Evolutionary conservation across 1,140 invertebrate genomes (phyloP).

Genomic region (Euura saliciscinereae): DNA sequence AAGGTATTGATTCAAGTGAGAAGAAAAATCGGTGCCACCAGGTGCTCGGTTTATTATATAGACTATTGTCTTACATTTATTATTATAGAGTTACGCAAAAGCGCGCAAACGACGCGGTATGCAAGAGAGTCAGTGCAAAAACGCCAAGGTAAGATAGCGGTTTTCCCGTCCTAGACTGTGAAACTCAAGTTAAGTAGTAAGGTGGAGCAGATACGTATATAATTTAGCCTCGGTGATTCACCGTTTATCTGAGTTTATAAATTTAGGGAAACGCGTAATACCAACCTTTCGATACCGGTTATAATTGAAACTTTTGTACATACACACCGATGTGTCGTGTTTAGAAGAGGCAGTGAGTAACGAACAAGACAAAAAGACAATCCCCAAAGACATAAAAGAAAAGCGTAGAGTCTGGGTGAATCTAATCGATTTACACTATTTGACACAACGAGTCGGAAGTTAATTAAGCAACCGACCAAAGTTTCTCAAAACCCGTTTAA

Average conservation of each 20-base stretch:
- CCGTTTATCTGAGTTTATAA: neutral
- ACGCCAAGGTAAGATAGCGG: neutral
- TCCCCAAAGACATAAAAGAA: neutral
- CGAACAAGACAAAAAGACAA: too few relatives aligned
- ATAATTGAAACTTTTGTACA: neutral
- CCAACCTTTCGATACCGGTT: too few relatives aligned
- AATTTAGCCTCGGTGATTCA: neutral
- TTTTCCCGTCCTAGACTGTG: neutral
- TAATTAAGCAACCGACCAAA: neutral
- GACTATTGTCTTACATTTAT: too few relatives aligned
- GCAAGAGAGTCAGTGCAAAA: neutral
- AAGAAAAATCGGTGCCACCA: too few relatives aligned
- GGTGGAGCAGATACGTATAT: too few relatives aligned
- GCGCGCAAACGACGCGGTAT: neutral
- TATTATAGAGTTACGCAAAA: neutral
- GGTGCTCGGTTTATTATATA: too few relatives aligned
- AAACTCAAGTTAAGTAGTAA: too few relatives aligned
- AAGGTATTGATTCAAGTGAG: too few relatives aligned
- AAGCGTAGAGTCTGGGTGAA: neutral
- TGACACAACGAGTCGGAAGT: neutral
- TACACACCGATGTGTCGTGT: neutral
- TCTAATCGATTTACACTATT: neutral
- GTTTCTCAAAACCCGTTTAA: neutral
- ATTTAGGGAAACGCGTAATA: too few relatives aligned
- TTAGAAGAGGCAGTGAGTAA: neutral